Evolutionary conservation across 2,797 vertebrate species (phyloP), one percentile per base, ranked within the genome.

Genomic region (Acipenser transmontanus): DNA sequence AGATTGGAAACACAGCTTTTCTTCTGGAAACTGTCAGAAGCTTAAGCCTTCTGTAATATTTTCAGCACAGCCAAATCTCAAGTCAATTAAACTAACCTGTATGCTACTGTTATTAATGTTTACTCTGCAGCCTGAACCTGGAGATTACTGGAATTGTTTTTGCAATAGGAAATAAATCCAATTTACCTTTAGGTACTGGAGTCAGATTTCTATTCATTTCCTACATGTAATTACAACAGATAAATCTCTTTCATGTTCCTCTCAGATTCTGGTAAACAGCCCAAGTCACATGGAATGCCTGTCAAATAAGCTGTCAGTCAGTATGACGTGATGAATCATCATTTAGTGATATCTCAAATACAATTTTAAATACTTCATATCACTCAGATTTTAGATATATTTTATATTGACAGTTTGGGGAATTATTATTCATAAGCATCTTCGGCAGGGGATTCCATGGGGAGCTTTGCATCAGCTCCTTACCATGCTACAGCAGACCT

Each of bases 31-130:
- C 83, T 85, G 84, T 88, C 87, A 85, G 88, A 87, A 86, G 83
- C 86, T 89, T 89, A 88, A 86, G 84, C 82, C 89, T 88, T 89
- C 85, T 83, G 86, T 84, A 84, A 87, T 91, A 90, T 88, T 83
- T 89, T 90, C 91, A 82, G 91, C 90, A 87, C 66, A 86, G 91
- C 91, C 92, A 90, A 88, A 89, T 91, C 92, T 94, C 89, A 89
- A 91, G 91, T 91, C 91, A 85, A 88, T 92, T 91, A 92, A 91
- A 91, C 90, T 91, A 89, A 94, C 91, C 87, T 96, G 93, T 97
- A 97, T 93, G 95, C 95, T 96, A 95, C 89, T 93, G 93, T 95
- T 96, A 92, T 95, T 94, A 94, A 95, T 96, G 95, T 97, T 98
- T 97, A 97, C 95, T 93, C 93, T 94, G 92, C 89, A 67, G 82